Base-by-base conservation (phyloP, 2,888 invertebrate species). In the Watsonalla cultraria region DNA sequence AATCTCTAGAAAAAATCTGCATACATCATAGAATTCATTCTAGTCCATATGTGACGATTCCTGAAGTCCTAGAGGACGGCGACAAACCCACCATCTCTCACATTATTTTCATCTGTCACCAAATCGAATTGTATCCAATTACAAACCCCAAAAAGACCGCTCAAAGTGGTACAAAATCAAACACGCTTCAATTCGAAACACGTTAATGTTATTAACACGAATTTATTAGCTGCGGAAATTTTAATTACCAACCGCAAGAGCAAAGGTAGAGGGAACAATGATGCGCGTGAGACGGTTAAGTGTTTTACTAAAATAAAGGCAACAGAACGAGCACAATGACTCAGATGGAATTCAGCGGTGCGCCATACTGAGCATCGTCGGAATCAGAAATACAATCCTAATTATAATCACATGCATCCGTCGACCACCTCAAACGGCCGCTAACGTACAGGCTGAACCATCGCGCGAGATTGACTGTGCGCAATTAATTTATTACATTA, bases 321-420 rank as follows among this genome's bases (percentile, higher is more conserved):
- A 84, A 82, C 85, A 82, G 81, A 90, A 86, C 86, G 86, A 74
- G 90, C 89, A 90, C 90, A 90, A 90, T 90, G 90, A 90, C 90
- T 90, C 90, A 90, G 84, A 85, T 83, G 90, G 90, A 90, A 90
- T 90, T 83, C 84, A 86, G 82, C 81, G 80, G 79, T 82, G 84
- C 85, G 87, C 86, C 85, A 85, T 84, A 83, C 86, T 76, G 79
- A 79, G 87, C 84, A 83, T 88, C 87, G 88, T 84, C 84, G 88
- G 86, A 88, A 90, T 90, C 90, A 90, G 90, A 90, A 90, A 90
- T 90, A 90, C 90, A 89, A 86, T 87, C 90, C 90, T 90, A 90
- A 90, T 90, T 90, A 90, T 90, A 90, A 90, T 90, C 89, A 81
- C 80, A 86, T 86, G 88, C 89, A 90, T 90, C 90, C 90, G 89